Percentiles rank a stretch among this genome's conserved stretches.
phyloP scores from a whole-genome alignment of 2,888 invertebrate genomes.

The Eulithis testata region DNA sequence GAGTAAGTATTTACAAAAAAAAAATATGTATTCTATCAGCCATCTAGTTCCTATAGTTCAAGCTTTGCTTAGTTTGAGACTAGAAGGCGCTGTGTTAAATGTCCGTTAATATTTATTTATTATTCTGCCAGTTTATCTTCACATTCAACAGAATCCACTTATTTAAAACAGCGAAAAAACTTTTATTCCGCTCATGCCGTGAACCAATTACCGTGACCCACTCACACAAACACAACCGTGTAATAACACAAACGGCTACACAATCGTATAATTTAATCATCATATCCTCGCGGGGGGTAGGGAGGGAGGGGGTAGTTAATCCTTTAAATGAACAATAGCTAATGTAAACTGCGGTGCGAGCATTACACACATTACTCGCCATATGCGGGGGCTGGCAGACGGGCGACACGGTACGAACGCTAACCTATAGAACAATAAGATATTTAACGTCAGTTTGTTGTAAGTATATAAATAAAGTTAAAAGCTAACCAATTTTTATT shows the following conservation, averaged over 20 bases:
- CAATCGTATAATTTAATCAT: constrained; percentile 39
- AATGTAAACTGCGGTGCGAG: constrained; percentile 37
- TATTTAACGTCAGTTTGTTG: too few species aligned
- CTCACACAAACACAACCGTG: constrained; percentile 31
- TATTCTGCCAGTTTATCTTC: neutral
- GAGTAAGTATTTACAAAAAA: too few species aligned
- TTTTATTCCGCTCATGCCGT: constrained; percentile 26
- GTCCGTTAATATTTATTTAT: too few species aligned
- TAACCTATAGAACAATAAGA: neutral
- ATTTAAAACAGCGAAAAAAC: constrained; percentile 26
- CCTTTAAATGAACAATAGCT: constrained; percentile 43
- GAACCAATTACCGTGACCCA: constrained; percentile 27
- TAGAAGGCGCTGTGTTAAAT: too few species aligned
- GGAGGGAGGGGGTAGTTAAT: constrained; percentile 35
- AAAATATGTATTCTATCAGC: too few species aligned
- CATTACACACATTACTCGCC: constrained; percentile 39
- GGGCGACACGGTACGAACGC: neutral
- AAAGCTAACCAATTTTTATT: too few species aligned
- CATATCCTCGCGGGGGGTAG: constrained; percentile 24
- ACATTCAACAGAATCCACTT: constrained; percentile 1
- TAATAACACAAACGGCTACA: constrained; percentile 23
- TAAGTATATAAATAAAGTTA: too few species aligned
- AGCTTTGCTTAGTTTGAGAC: too few species aligned
- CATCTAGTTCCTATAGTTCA: too few species aligned
- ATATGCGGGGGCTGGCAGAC: constrained; percentile 15